These are phyloP conservation scores for Intellagama lesueurii DNA, from an alignment of 2,797 vertebrate genomes.

Conservation along the genomic window DNA sequence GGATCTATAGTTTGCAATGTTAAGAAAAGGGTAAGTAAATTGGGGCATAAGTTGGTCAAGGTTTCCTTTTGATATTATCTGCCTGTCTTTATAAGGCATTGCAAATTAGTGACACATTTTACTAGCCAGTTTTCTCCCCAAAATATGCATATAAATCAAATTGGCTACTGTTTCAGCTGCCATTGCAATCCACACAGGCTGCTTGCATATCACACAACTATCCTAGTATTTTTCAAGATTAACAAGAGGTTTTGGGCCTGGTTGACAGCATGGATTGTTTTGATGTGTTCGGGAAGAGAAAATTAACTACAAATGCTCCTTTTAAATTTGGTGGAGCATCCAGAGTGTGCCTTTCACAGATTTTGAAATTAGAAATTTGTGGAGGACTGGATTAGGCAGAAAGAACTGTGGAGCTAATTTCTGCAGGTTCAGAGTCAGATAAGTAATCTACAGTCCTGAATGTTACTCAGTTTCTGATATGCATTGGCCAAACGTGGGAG, in stretches of 20 bases:
- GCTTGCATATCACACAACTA: not conserved
- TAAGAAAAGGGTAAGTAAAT: slow-evolving; percentile 16
- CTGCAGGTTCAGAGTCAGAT: not conserved
- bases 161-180: not conserved
- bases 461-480: too few relatives aligned
- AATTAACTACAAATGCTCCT: not conserved
- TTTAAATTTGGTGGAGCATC: not conserved
- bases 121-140: not conserved
- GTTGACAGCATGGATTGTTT: not conserved
- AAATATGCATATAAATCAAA: not conserved
- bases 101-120: not conserved
- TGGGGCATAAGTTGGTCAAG: slow-evolving; percentile 3
- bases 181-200: not conserved
- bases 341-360: not conserved
- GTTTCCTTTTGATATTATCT: slow-evolving; percentile 37
- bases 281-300: not conserved
- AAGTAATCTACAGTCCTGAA: too few relatives aligned
- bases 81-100: not conserved
- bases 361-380: not conserved
- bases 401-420: not conserved
- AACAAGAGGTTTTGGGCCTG: not conserved
- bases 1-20: not conserved
- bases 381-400: not conserved
- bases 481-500: too few relatives aligned
- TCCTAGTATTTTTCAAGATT: not conserved